Base-by-base conservation (phyloP, 2,113 vertebrate species). In the Pithys albifrons region DNA sequence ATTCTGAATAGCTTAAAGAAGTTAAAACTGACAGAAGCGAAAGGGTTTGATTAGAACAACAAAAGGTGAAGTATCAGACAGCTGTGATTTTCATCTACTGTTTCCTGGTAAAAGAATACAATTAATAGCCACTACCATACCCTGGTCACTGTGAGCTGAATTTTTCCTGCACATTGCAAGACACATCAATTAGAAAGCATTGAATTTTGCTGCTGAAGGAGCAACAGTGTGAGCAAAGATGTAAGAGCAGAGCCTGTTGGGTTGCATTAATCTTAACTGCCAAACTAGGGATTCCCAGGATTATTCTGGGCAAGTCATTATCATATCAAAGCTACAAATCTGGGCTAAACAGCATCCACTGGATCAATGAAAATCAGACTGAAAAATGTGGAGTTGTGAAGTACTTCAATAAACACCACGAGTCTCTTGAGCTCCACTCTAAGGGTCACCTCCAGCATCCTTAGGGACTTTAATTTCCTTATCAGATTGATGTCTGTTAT, bases 201-300 rank as follows among this genome's bases (percentile, higher is more conserved):
- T n/a, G 48, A 67, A 52, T 86, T 88, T 90, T 69, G 45, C 27
- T 92, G 69, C 61, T 69, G 90, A 86, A 81, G 70, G 45, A 95
- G 73, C 35, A 74, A 79, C 35, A 57, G 75, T 2, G 29, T 6
- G 48, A 96, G 65, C 65, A 48, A 70, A 90, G 72, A 76, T 72
- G 9, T 31, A 66, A 85, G 33, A 88, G 46, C 39, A 80, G 52
- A 91, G 72, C 31, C 16, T 59, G 61, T 14, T n/a, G 37, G 73
- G 72, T 81, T 80, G 83, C 49, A 61, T 78, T 74, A 80, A 88
- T 76, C 89, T 91, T 77, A 73, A 64, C 85, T 91, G 86, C 69
- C 85, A 64, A 82, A 71, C 88, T 57, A 92, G 59, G 76, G 67
- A 85, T 51, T 90, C 69, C 39, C 59, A 84, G 46, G 31, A 76